phyloP scores from a whole-genome alignment of 1,140 invertebrate genomes.

The Diachasma alloeum region DNA sequence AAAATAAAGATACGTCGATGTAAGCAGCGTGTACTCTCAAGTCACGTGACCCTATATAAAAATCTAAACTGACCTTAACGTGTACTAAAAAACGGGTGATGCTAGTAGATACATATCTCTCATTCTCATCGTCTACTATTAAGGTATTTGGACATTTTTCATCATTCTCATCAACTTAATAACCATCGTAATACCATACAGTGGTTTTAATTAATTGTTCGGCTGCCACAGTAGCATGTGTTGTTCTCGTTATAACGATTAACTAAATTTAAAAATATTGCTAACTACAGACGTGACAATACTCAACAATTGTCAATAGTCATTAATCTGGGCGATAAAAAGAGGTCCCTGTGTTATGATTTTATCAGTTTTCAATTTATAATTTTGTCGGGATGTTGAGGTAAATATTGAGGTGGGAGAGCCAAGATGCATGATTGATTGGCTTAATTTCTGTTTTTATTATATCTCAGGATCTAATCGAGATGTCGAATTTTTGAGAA shows the following conservation, averaged over 20 bases:
- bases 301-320: background rate
- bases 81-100: conserved; percentile 51
- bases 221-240: background rate
- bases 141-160: background rate
- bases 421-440: background rate
- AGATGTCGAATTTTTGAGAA: no score
- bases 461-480: no score
- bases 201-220: background rate
- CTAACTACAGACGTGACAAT: conserved; percentile 31
- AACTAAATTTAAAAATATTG: conserved; percentile 31
- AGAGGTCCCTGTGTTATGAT: conserved; percentile 7
- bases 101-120: background rate
- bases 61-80: conserved; percentile 59
- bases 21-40: conserved; percentile 39
- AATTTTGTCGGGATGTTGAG: background rate
- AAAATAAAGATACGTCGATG: conserved; percentile 30
- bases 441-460: background rate
- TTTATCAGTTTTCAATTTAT: background rate
- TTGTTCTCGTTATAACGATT: conserved; percentile 13
- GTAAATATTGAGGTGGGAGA: background rate
- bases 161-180: background rate
- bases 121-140: background rate
- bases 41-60: conserved; percentile 55
- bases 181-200: background rate
- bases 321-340: background rate